Percentiles rank a stretch among this genome's conserved stretches.
phyloP scores from a whole-genome alignment of 2,113 vertebrate genomes.

The Pteropus alecto region DNA sequence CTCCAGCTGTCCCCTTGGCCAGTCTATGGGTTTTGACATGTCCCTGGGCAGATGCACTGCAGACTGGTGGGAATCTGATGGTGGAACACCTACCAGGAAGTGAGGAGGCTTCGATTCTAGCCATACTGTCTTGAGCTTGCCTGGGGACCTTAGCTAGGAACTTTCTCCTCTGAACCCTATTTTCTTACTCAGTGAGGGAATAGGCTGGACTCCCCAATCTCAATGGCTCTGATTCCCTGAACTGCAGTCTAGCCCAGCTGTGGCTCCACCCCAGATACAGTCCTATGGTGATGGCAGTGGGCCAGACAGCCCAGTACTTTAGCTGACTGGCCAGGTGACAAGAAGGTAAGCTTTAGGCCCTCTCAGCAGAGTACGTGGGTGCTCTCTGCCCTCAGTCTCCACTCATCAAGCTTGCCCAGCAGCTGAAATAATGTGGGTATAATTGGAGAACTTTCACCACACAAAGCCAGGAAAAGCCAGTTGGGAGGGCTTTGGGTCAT shows the following conservation, averaged over 20 bases:
- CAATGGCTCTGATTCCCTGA: neutral
- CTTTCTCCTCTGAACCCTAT: neutral
- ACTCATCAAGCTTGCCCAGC: slow-evolving; percentile 20
- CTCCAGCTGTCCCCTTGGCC: neutral
- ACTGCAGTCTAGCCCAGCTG: neutral
- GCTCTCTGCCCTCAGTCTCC: neutral
- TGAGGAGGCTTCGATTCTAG: neutral
- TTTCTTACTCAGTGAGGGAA: neutral
- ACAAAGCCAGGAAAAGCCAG: slow-evolving; percentile 80
- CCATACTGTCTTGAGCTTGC: neutral
- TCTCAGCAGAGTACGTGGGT: neutral
- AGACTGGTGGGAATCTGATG: neutral
- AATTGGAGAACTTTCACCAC: slow-evolving; percentile 77
- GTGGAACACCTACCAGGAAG: neutral
- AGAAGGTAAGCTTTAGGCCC: neutral
- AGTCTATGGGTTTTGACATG: neutral
- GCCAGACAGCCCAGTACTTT: neutral
- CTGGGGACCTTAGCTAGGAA: no score
- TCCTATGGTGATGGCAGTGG: slow-evolving; percentile 26
- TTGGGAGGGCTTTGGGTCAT: slow-evolving; percentile 69
- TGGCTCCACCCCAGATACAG: neutral
- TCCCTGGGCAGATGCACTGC: neutral
- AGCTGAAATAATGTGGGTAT: slow-evolving; percentile 78
- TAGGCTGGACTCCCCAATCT: neutral
- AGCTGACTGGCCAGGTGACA: slow-evolving; percentile 33